These are phyloP conservation scores for Physeter macrocephalus DNA, from an alignment of 2,113 vertebrate genomes.

Conservation along the genomic window DNA sequence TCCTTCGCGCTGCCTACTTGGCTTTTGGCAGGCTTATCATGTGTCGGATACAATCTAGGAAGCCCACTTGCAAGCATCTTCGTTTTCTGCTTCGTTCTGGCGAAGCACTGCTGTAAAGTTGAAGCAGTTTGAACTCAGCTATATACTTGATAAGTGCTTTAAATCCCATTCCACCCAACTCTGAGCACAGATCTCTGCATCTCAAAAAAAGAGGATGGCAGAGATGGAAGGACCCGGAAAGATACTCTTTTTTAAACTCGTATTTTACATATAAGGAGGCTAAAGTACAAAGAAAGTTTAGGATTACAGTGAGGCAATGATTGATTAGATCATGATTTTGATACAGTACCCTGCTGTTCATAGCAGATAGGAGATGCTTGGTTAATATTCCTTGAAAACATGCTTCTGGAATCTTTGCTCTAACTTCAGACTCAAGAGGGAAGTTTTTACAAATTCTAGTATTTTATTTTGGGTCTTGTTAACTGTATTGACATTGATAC, in stretches of 20 bases:
- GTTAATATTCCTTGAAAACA: slow-evolving; percentile 27
- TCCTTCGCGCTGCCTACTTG: neutral
- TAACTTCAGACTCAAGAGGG: slow-evolving; percentile 7
- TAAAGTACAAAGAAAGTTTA: neutral
- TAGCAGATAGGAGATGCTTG: neutral
- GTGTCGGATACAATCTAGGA: slow-evolving; percentile 44
- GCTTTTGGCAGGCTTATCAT: slow-evolving; percentile 34
- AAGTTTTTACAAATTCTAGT: slow-evolving; percentile 9
- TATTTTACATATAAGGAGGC: neutral
- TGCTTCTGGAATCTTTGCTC: slow-evolving; percentile 1
- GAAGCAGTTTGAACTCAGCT: slow-evolving; percentile 52
- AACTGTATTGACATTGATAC: neutral
- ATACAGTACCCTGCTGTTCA: neutral
- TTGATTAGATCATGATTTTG: neutral
- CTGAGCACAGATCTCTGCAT: slow-evolving; percentile 1
- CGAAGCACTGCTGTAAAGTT: slow-evolving; percentile 41
- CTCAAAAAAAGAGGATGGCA: slow-evolving; percentile 11
- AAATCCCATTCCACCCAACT: neutral
- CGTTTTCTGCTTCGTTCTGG: slow-evolving; percentile 36
- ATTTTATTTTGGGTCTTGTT: neutral
- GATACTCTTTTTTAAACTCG: neutral
- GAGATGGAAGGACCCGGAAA: neutral
- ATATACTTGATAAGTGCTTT: slow-evolving; percentile 25
- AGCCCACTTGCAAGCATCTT: slow-evolving; percentile 42
- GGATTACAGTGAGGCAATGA: neutral